Conservation (phyloP, 2,113 vertebrate genomes). For the Pseudonaja textilis region DNA sequence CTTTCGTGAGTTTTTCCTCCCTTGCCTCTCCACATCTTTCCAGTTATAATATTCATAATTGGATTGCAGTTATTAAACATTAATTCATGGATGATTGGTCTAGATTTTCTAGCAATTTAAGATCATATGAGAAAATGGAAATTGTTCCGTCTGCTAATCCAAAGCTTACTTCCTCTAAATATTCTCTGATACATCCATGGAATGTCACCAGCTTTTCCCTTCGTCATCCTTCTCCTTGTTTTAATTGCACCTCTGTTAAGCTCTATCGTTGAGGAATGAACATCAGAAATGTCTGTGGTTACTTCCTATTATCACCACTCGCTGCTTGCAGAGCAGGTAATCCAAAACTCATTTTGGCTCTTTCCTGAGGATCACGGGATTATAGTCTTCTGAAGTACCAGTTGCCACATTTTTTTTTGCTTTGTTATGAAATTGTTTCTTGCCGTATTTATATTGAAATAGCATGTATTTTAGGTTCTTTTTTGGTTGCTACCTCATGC, state of each 20-base stretch:
- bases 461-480: neutral
- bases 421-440: neutral
- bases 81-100: neutral
- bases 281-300: neutral
- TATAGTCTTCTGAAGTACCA: neutral
- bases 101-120: neutral
- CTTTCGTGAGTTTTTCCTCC: neutral
- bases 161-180: neutral
- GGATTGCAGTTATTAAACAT: neutral
- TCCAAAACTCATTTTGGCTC: neutral
- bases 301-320: neutral
- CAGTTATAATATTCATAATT: neutral
- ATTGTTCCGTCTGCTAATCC: neutral
- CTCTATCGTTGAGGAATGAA: neutral
- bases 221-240: neutral
- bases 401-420: neutral
- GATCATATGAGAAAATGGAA: neutral
- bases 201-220: neutral
- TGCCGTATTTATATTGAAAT: neutral
- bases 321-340: neutral
- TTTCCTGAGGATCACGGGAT: neutral
- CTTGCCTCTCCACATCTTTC: neutral
- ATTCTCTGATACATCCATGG: neutral
- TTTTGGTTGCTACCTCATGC: neutral
- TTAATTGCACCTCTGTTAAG: neutral